phyloP scores from a whole-genome alignment of 2,888 invertebrate species.

The Lottia scabra region DNA sequence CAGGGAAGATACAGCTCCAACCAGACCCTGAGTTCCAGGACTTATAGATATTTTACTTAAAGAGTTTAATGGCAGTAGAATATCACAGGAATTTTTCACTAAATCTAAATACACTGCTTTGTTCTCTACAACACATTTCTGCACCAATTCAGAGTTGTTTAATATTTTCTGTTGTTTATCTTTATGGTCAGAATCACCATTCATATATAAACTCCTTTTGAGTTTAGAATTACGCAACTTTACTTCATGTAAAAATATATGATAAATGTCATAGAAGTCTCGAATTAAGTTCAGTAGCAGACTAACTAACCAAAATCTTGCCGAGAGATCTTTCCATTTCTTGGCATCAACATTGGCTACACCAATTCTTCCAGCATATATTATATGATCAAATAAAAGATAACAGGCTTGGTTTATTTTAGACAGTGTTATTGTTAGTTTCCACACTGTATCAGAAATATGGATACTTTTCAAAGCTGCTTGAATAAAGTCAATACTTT shows the following conservation, averaged over 20 bases:
- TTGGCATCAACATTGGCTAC: slow-evolving; percentile 76
- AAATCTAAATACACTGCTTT: slow-evolving; percentile 80
- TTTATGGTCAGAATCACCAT: slow-evolving; percentile 72
- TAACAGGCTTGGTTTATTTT: slow-evolving; percentile 84
- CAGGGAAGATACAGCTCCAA: slow-evolving; percentile 85
- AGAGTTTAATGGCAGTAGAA: slow-evolving; percentile 86
- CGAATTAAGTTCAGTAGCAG: slow-evolving; percentile 83
- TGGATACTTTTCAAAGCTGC: slow-evolving; percentile 80
- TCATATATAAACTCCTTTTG: slow-evolving; percentile 38
- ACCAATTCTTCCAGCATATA: slow-evolving; percentile 79
- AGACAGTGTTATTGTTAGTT: slow-evolving; percentile 81
- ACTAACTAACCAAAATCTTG: slow-evolving; percentile 85
- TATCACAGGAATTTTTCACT: slow-evolving; percentile 86
- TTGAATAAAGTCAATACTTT: slow-evolving; percentile 85
- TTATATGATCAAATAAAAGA: slow-evolving; percentile 86
- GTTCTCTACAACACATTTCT: slow-evolving; percentile 46
- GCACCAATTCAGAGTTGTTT: slow-evolving; percentile 20
- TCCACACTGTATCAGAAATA: slow-evolving; percentile 79
- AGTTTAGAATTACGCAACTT: slow-evolving; percentile 27
- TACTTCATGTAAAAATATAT: slow-evolving; percentile 40
- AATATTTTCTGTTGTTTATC: slow-evolving; percentile 11
- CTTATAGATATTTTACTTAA: slow-evolving; percentile 83
- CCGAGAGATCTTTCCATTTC: slow-evolving; percentile 77
- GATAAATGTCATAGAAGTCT: slow-evolving; percentile 81
- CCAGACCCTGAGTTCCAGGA: slow-evolving; percentile 81